Base-by-base conservation (phyloP, 2,797 vertebrate species). In the Rhinoraja longicauda region DNA sequence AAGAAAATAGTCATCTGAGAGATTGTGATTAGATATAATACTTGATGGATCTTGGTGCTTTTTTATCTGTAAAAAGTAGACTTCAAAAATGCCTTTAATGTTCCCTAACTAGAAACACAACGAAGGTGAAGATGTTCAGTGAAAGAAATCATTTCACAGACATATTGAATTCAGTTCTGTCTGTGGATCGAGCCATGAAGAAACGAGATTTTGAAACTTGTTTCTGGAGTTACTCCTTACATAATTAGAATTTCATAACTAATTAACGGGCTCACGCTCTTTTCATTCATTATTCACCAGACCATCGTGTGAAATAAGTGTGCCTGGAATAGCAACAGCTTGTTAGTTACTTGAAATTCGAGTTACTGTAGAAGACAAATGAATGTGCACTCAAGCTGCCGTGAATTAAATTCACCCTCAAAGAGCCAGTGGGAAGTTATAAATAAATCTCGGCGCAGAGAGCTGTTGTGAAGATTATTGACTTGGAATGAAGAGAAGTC, bases 351-450 rank as follows among this genome's bases (percentile, higher is more conserved):
- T 92, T 15, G 10, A 92, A 92, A 75, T 75, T 75, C 75, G 90
- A 92, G 90, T 26, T n/a, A 39, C 72, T 92, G 90, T 17, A 90
- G 70, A 75, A 92, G 90, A 72, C 19, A 72, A 92, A n/a, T 92
- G 36, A 92, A 92, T 75, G 90, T 92, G 90, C 90, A 73, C 64
- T 92, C 90, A 92, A 75, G 70, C 32, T 92, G 90, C 90, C 92
- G 70, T n/a, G 90, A 75, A 92, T 92, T 92, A 92, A 92, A 92
- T 92, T 72, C 90, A 75, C 29, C 72, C 90, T n/a, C 90, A 75
- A 67, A 88, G 70, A 73, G 67, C 70, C 70, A 73, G 90, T 92
- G 72, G 90, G 36, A 92, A 92, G 90, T 53, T 92, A 92, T 73
- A 92, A 92, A 92, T 92, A 92, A 75, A 57, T n/a, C 24, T 39